phyloP scores from a whole-genome alignment of 2,888 invertebrate genomes.

The Cryptops parisi region DNA sequence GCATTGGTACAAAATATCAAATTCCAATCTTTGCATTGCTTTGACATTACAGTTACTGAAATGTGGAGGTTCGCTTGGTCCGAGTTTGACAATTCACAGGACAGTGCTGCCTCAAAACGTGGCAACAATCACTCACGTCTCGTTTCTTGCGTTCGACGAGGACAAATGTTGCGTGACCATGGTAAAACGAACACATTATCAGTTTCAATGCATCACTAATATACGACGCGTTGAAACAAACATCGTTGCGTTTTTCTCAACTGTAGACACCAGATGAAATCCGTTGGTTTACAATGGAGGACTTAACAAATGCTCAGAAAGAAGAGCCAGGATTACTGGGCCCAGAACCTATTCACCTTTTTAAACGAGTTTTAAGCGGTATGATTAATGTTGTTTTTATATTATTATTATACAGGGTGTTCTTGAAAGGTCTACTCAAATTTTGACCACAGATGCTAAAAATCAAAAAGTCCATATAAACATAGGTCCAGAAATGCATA shows the following conservation, averaged over 20 bases:
- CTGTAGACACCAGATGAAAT: slow-evolving; percentile 4
- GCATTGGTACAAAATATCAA: too few relatives aligned
- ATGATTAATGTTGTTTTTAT: too few relatives aligned
- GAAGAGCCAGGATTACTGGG: slow-evolving; percentile 4
- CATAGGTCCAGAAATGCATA: too few relatives aligned
- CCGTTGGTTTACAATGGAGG: slow-evolving; percentile 5
- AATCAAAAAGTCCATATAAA: too few relatives aligned
- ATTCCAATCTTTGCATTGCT: not conserved
- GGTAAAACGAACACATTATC: not conserved
- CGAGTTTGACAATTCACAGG: slow-evolving; percentile 3
- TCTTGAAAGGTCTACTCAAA: too few relatives aligned
- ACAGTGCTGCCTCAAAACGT: slow-evolving; percentile 6
- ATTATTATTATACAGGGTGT: too few relatives aligned
- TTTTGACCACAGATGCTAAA: too few relatives aligned
- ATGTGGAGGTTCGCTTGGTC: slow-evolving; percentile 3
- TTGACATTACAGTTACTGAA: not conserved
- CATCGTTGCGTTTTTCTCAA: too few relatives aligned
- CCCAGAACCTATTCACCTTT: slow-evolving; percentile 5
- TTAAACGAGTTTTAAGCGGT: slow-evolving; percentile 2
- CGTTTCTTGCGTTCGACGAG: slow-evolving; percentile 1
- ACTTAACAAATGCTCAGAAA: not conserved
- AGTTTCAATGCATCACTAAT: not conserved
- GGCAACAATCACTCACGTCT: slow-evolving; percentile 5
- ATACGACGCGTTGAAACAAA: too few relatives aligned
- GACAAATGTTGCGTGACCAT: slow-evolving; percentile 1